Conservation (phyloP, 2,113 vertebrate genomes). For the Acrocephalus arundinaceus region DNA sequence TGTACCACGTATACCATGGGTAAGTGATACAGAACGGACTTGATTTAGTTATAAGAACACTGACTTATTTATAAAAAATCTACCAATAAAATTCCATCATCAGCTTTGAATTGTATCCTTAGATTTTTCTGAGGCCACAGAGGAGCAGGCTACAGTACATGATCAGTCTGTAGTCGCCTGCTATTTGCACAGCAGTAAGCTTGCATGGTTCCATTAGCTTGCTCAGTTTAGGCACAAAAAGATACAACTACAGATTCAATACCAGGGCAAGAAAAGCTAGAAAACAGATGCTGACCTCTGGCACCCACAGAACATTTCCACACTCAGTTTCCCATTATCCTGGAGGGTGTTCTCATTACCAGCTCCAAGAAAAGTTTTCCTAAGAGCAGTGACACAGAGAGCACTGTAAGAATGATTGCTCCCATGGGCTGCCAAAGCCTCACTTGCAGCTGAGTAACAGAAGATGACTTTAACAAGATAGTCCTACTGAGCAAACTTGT, state of each 20-base stretch:
- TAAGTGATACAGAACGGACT: not conserved
- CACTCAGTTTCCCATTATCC: slow-evolving; percentile 3
- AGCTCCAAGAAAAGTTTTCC: slow-evolving; percentile 7
- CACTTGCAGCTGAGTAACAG: not conserved
- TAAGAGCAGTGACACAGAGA: not conserved
- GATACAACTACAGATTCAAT: not conserved
- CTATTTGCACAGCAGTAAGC: not conserved
- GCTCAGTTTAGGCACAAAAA: not conserved
- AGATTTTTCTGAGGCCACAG: not conserved
- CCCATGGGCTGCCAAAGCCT: not conserved
- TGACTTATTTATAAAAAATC: not conserved
- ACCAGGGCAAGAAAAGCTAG: not conserved
- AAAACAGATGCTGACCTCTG: not conserved
- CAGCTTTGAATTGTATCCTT: not conserved
- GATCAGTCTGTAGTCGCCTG: not conserved
- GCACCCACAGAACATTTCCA: not conserved
- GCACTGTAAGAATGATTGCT: not conserved
- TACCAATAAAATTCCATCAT: not conserved
- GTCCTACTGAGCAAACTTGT: not conserved
- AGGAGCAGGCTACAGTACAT: not conserved
- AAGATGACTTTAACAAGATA: not conserved
- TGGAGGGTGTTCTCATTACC: not conserved
- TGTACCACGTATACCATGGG: not conserved
- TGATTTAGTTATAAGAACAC: not conserved
- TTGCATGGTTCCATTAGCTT: not conserved